Percentiles rank a stretch among this genome's conserved stretches.
These are phyloP conservation scores for Synanthedon vespiformis DNA, from an alignment of 2,888 invertebrate species.

Conservation along the genomic window DNA sequence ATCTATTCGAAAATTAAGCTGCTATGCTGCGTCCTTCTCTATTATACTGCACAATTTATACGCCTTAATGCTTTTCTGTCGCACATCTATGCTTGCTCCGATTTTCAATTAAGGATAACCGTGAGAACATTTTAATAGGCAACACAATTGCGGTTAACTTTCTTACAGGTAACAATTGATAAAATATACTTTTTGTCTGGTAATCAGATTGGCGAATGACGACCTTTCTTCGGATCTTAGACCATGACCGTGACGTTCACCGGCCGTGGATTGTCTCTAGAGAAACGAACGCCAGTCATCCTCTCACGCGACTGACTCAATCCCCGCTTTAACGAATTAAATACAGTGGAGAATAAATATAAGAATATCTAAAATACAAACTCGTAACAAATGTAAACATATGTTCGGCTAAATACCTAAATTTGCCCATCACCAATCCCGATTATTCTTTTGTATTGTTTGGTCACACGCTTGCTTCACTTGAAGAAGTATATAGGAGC, in stretches of 20 bases:
- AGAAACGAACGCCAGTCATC: conserved; percentile 50
- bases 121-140: too few species aligned
- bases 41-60: too few species aligned
- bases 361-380: conserved; percentile 79
- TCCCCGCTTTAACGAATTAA: conserved; percentile 46
- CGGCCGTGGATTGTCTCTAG: conserved; percentile 29
- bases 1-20: too few species aligned
- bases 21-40: too few species aligned
- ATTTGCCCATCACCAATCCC: conserved; percentile 43
- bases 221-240: too few species aligned
- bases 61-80: too few species aligned
- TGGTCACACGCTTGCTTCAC: conserved; percentile 33
- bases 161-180: too few species aligned
- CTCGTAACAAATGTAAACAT: conserved; percentile 71
- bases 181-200: too few species aligned
- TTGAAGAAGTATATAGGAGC: conserved; percentile 57
- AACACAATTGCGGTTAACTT: too few species aligned
- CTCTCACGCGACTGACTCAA: conserved; percentile 29
- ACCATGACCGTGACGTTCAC: conserved; percentile 20
- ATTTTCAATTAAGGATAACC: too few species aligned
- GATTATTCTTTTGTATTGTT: conserved; percentile 33
- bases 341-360: conserved; percentile 74
- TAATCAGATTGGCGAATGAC: too few species aligned
- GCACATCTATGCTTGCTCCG: too few species aligned
- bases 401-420: conserved; percentile 47